Percentiles rank a stretch among this genome's conserved stretches.
Conservation (phyloP, 2,113 vertebrate genomes). For the Acrocephalus kingi region DNA sequence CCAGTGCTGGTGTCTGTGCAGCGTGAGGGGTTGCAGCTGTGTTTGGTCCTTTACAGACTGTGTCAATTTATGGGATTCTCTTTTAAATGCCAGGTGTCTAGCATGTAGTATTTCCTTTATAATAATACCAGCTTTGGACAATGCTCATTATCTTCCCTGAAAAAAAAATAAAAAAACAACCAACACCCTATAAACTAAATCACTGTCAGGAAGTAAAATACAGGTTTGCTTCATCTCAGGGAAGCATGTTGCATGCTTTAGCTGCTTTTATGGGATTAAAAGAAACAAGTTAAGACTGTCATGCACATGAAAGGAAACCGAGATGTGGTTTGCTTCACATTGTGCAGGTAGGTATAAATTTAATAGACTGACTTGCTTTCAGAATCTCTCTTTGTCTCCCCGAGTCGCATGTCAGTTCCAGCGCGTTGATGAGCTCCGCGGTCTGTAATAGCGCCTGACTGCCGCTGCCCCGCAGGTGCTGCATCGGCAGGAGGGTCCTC, state of each 20-base stretch:
- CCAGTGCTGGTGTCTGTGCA: background rate
- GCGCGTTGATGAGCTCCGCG: background rate
- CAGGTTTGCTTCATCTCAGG: conserved; percentile 35
- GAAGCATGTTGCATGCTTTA: conserved; percentile 56
- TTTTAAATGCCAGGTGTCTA: conserved; percentile 21
- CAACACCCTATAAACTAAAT: conserved; percentile 37
- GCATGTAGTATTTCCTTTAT: background rate
- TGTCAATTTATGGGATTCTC: background rate
- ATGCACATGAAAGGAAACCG: conserved; percentile 57
- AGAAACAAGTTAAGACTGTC: conserved; percentile 65
- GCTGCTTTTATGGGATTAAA: conserved; percentile 65
- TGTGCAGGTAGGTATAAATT: conserved; percentile 67
- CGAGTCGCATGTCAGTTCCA: conserved; percentile 37
- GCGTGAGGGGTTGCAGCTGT: background rate
- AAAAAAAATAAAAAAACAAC: background rate
- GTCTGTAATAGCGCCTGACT: conserved; percentile 20
- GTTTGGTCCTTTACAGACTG: background rate
- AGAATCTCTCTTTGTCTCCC: conserved; percentile 43
- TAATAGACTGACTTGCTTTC: conserved; percentile 65
- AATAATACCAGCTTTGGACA: conserved; percentile 24
- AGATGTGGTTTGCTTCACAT: conserved; percentile 63
- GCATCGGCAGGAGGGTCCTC: background rate
- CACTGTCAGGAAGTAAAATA: conserved; percentile 54
- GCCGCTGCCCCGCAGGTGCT: background rate
- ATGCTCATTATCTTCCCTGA: conserved; percentile 16